phyloP scores from a whole-genome alignment of 1,140 invertebrate genomes.

The Caenorhabditis tropicalis region DNA sequence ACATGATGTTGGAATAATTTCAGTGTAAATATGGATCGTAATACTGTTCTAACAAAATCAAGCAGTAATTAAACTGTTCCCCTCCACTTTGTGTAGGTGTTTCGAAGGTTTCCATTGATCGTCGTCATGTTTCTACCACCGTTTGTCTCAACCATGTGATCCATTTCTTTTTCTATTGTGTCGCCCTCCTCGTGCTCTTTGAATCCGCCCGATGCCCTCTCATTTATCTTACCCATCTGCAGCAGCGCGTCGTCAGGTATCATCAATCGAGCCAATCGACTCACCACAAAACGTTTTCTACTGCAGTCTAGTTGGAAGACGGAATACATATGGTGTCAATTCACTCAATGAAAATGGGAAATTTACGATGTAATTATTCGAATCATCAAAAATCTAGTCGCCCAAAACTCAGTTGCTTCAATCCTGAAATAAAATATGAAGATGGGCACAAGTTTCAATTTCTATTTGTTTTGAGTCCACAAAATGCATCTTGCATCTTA shows the following conservation, averaged over 20 bases:
- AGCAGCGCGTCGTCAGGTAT: slow-evolving; percentile 14
- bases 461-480: slow-evolving; percentile 29
- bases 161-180: slow-evolving; percentile 28
- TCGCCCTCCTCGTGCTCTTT: slow-evolving; percentile 41
- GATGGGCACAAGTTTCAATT: not conserved
- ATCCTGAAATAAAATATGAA: not conserved
- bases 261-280: slow-evolving; percentile 11
- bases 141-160: not conserved
- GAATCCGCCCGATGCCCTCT: slow-evolving; percentile 14
- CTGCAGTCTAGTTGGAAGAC: slow-evolving; percentile 10
- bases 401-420: not conserved
- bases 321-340: not conserved
- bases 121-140: not conserved
- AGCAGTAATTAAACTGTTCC: too few relatives aligned
- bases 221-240: slow-evolving; percentile 38
- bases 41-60: too few relatives aligned
- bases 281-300: not conserved
- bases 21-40: too few relatives aligned
- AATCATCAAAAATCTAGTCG: too few relatives aligned
- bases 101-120: too few relatives aligned
- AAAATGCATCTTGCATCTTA: slow-evolving; percentile 23
- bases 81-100: too few relatives aligned
- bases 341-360: not conserved
- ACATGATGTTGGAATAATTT: too few relatives aligned
- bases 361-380: too few relatives aligned